phyloP scores from a whole-genome alignment of 2,113 vertebrate species.

The Tragelaphus imberbis region DNA sequence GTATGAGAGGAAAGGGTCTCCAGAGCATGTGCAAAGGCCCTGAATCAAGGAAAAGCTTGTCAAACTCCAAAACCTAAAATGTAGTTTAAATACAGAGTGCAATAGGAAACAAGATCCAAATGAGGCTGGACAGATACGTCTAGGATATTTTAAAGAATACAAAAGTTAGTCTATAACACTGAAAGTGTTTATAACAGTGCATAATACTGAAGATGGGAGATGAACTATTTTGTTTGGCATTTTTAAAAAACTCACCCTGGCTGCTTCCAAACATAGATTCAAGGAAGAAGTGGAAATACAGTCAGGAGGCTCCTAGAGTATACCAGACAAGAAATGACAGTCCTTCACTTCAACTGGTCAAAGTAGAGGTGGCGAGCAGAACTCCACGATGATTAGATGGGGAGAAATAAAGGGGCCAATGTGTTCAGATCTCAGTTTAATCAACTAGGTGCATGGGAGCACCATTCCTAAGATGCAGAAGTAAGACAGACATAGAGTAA shows the following conservation, averaged over 20 bases:
- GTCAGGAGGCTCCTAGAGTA: not conserved
- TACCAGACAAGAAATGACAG: not conserved
- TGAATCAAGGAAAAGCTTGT: not conserved
- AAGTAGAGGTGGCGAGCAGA: not conserved
- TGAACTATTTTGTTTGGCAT: not conserved
- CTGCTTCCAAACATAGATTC: not conserved
- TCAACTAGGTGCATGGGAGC: not conserved
- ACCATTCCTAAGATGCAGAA: not conserved
- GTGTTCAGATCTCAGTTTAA: not conserved
- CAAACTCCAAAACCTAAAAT: not conserved
- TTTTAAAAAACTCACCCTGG: not conserved
- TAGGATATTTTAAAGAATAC: not conserved
- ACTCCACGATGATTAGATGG: not conserved
- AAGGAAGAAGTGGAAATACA: not conserved
- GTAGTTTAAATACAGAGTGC: not conserved
- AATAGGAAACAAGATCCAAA: not conserved
- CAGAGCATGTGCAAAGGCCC: not conserved
- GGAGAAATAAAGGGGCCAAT: not conserved
- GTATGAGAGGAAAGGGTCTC: not conserved
- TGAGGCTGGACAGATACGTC: not conserved
- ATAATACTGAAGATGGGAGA: not conserved
- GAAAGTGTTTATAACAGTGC: not conserved
- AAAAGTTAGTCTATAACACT: not conserved
- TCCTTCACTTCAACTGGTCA: not conserved
- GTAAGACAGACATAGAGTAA: rapidly evolving